phyloP scores from a whole-genome alignment of 2,113 vertebrate genomes.

The Rhinichthys klamathensis region DNA sequence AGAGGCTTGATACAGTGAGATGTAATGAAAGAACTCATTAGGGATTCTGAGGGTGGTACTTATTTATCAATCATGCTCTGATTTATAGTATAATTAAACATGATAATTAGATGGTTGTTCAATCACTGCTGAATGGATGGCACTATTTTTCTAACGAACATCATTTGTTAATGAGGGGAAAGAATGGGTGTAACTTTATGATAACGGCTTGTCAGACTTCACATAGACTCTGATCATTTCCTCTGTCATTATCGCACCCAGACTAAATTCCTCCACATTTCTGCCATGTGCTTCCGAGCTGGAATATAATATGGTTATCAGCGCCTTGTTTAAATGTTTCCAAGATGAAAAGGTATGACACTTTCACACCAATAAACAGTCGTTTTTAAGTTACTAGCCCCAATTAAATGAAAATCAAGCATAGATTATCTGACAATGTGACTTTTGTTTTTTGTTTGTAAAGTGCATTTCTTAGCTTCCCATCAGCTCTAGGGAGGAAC shows the following conservation, averaged over 20 bases:
- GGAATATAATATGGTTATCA: conserved; percentile 7
- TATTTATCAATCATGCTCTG: conserved; percentile 53
- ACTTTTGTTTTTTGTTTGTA: conserved; percentile 8
- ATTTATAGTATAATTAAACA: conserved; percentile 57
- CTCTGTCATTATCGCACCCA: conserved; percentile 37
- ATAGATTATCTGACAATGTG: not conserved
- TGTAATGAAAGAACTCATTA: conserved; percentile 51
- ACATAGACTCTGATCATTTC: conserved; percentile 31
- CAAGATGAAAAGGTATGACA: not conserved
- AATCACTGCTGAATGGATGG: conserved; percentile 53
- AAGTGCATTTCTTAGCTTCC: not conserved
- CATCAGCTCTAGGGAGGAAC: not conserved
- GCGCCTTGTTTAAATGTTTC: not conserved
- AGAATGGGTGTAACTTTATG: conserved; percentile 52
- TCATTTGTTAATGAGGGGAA: conserved; percentile 59
- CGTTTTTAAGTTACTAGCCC: not conserved
- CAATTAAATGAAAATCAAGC: not conserved
- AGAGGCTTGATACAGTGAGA: conserved; percentile 32
- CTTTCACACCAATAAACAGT: not conserved
- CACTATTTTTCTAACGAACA: conserved; percentile 52
- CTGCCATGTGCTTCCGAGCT: not conserved
- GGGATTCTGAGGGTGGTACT: conserved; percentile 42
- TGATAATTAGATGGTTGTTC: conserved; percentile 60
- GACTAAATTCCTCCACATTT: conserved; percentile 27
- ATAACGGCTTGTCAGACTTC: conserved; percentile 52